Base-by-base conservation (phyloP, 2,888 invertebrate genomes). In the Noctua janthina region DNA sequence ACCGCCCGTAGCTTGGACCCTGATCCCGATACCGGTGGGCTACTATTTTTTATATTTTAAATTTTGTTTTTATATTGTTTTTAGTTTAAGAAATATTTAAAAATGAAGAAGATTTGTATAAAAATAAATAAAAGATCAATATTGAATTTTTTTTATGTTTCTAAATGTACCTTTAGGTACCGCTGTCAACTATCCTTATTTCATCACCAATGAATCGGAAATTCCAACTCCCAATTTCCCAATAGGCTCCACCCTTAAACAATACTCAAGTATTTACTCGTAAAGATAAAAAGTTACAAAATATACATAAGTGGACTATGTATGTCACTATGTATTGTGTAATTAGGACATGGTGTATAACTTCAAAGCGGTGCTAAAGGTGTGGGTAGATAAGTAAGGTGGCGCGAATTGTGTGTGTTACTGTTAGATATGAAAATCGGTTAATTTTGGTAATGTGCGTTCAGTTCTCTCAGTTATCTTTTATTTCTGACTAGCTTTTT, bases 261-360 rank as follows among this genome's bases (percentile, higher is more conserved):
- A 54, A 54, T 11, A 43, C 5, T 68, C 8, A 54, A 84, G 51
- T 78, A 46, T 84, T 81, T 69, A 23, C 68, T 62, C 0, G 13
- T 1, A 23, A 29, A 68, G 84, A 81, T 81, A 84, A 84, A 68
- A 62, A 3, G 3, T 84, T 84, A 79, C 62, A 54, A 84, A 83
- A 81, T 69, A 62, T 54, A 77, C n/a, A 13, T 66, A 67, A 29
- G 62, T 84, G 23, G 54, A 39, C 46, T 62, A 68, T 51, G 69
- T 59, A 68, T 51, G 69, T 59, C 35, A 62, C 4, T 20, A 69
- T 54, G 43, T 70, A 46, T 83, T 86, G 86, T 76, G 83, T 73
- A 86, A 83, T 68, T 73, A 69, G 72, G 39, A 35, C 86, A 20
- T 39, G 43, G 35, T 13, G 10, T 29, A 5, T 72, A 54, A 23